phyloP scores from a whole-genome alignment of 1,140 invertebrate genomes.

The Liolophura sinensis region DNA sequence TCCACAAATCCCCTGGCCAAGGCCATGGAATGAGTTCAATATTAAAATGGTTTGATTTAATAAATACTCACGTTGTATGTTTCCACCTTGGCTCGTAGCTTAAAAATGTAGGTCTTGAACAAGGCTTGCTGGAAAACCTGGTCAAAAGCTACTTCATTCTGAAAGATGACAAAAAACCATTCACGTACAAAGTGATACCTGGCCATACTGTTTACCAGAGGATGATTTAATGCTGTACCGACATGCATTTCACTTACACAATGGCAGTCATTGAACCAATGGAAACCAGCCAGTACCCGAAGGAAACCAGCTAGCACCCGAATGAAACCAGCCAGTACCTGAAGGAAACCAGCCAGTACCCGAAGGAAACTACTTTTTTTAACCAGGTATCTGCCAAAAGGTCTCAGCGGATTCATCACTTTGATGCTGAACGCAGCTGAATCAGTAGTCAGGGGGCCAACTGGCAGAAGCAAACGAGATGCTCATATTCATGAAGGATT shows the following conservation, averaged over 20 bases:
- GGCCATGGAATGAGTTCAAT: background rate
- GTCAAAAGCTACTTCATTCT: slow-evolving; percentile 59
- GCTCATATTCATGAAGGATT: no score
- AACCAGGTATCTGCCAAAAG: no score
- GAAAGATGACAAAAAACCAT: slow-evolving; percentile 19
- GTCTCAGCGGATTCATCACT: no score
- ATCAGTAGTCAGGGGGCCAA: no score
- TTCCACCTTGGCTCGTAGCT: slow-evolving; percentile 84
- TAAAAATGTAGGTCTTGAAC: slow-evolving; percentile 81
- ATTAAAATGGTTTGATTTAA: background rate
- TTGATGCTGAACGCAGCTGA: no score
- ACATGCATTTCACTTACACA: background rate
- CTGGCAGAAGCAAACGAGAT: no score
- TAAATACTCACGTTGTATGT: slow-evolving; percentile 73
- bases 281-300: no score
- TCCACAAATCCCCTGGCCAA: background rate
- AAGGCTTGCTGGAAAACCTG: slow-evolving; percentile 72
- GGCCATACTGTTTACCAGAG: background rate
- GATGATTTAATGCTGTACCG: background rate
- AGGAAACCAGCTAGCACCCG: no score
- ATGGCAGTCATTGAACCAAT: background rate
- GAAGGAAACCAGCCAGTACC: no score
- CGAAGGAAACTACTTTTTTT: no score
- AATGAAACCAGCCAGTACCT: no score
- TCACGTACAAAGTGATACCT: slow-evolving; percentile 4